Percentiles rank a stretch among this genome's conserved stretches.
These are phyloP conservation scores for Chaetops frenatus DNA, from an alignment of 2,113 vertebrate genomes.

Conservation along the genomic window DNA sequence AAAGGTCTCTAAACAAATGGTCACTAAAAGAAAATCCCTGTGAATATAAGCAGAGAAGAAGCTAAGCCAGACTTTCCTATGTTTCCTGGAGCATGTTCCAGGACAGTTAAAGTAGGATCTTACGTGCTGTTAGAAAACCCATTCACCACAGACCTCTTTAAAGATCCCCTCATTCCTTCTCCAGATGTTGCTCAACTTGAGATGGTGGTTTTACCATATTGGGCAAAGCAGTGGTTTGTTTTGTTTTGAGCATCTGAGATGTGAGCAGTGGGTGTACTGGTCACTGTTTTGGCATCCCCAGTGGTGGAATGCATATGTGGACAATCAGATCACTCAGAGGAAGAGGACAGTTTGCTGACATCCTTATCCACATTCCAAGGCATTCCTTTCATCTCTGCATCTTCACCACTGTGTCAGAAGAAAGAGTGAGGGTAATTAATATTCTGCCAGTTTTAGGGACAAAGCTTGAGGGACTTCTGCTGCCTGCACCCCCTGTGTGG, in stretches of 20 bases:
- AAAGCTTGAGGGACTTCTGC: neutral
- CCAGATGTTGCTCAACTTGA: neutral
- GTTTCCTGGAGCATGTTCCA: neutral
- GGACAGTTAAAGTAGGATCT: neutral
- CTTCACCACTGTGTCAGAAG: neutral
- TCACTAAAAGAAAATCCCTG: neutral
- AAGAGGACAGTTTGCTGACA: slow-evolving; percentile 27
- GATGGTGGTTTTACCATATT: slow-evolving; percentile 7
- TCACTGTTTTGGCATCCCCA: slow-evolving; percentile 47
- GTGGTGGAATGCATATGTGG: neutral
- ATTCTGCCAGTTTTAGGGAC: neutral
- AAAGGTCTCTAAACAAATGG: neutral
- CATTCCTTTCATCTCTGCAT: slow-evolving; percentile 2
- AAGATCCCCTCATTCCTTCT: neutral
- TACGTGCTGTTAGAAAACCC: neutral
- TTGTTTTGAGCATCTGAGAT: neutral
- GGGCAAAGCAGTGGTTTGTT: neutral
- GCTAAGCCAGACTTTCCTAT: neutral
- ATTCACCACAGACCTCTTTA: neutral
- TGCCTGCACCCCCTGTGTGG: neutral
- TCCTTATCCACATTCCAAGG: slow-evolving; percentile 30
- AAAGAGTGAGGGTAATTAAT: neutral
- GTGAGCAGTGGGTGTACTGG: neutral
- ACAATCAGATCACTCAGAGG: neutral
- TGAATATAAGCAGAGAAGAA: neutral